Evolutionary conservation across 1,140 invertebrate species (phyloP).

Genomic region (Neodiprion virginianus): DNA sequence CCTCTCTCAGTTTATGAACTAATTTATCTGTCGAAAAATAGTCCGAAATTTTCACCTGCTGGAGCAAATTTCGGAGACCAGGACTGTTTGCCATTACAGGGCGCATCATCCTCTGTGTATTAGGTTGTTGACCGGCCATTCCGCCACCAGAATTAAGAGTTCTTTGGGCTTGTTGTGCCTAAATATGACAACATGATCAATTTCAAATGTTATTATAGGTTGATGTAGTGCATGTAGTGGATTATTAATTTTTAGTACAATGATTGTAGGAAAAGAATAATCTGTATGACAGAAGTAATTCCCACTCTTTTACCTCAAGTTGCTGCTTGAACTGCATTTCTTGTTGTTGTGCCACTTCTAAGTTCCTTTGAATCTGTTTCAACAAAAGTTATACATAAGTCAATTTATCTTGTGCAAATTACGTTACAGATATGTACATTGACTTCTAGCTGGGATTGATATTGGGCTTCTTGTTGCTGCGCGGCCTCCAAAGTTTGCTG

Average conservation of each 20-base stretch:
- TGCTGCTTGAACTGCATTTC: slow-evolving; percentile 79
- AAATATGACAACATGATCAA: slow-evolving; percentile 10
- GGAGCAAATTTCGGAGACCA: slow-evolving; percentile 73
- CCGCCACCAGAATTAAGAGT: slow-evolving; percentile 47
- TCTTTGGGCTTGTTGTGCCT: slow-evolving; percentile 58
- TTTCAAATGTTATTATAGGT: too few species aligned
- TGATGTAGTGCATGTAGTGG: not conserved
- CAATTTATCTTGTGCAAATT: not conserved
- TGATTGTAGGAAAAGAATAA: slow-evolving; percentile 16
- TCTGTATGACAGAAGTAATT: slow-evolving; percentile 19
- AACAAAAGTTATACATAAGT: slow-evolving; percentile 29
- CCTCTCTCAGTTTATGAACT: not conserved
- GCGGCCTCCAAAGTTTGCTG: slow-evolving; percentile 77
- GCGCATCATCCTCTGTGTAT: slow-evolving; percentile 68
- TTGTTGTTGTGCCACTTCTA: slow-evolving; percentile 80
- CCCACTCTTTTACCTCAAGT: slow-evolving; percentile 65
- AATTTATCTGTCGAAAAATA: slow-evolving; percentile 16
- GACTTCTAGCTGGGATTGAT: slow-evolving; percentile 75
- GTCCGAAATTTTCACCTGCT: slow-evolving; percentile 63
- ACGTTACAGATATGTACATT: slow-evolving; percentile 32
- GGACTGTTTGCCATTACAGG: slow-evolving; percentile 70
- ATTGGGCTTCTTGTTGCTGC: slow-evolving; percentile 77
- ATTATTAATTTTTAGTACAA: not conserved
- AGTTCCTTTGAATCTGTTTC: slow-evolving; percentile 72
- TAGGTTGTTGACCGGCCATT: slow-evolving; percentile 56